phyloP scores from a whole-genome alignment of 1,140 invertebrate genomes.

The Aradophagus sp. region DNA sequence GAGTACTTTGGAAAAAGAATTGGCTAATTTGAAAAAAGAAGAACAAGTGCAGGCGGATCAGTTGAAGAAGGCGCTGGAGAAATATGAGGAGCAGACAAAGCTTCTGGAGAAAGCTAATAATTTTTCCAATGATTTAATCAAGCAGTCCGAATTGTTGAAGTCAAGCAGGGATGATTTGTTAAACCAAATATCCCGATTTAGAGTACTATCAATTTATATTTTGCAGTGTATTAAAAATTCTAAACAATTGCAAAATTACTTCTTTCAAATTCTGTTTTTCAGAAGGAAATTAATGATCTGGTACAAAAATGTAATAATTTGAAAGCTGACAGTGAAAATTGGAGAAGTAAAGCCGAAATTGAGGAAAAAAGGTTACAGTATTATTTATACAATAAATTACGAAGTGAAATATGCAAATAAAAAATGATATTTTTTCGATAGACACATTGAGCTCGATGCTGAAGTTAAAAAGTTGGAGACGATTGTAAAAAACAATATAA shows the following conservation, averaged over 20 bases:
- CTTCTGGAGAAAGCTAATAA: conserved; percentile 44
- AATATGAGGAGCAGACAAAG: conserved; percentile 50
- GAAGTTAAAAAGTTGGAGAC: conserved; percentile 50
- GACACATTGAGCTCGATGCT: conserved; percentile 38
- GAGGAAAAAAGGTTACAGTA: conserved; percentile 48
- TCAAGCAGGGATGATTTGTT: conserved; percentile 50
- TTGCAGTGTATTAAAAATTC: not conserved
- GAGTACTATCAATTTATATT: conserved; percentile 17
- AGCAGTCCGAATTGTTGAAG: conserved; percentile 52
- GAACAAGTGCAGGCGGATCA: conserved; percentile 37
- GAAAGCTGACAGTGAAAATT: conserved; percentile 43
- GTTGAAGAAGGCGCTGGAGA: conserved; percentile 41
- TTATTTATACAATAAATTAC: conserved; percentile 7
- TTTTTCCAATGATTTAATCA: conserved; percentile 47
- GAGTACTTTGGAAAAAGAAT: conserved; percentile 33
- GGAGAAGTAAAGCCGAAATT: conserved; percentile 46
- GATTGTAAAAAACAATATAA: conserved; percentile 32
- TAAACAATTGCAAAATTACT: not conserved
- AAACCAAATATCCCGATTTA: conserved; percentile 44
- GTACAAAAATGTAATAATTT: conserved; percentile 38
- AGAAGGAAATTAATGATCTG: conserved; percentile 49
- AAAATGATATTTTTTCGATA: conserved; percentile 35
- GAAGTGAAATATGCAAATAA: too few species aligned
- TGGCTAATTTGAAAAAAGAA: conserved; percentile 39
- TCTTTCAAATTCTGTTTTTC: conserved; percentile 3